These are phyloP conservation scores for Mellivora capensis DNA, from an alignment of 2,113 vertebrate species.

Conservation along the genomic window DNA sequence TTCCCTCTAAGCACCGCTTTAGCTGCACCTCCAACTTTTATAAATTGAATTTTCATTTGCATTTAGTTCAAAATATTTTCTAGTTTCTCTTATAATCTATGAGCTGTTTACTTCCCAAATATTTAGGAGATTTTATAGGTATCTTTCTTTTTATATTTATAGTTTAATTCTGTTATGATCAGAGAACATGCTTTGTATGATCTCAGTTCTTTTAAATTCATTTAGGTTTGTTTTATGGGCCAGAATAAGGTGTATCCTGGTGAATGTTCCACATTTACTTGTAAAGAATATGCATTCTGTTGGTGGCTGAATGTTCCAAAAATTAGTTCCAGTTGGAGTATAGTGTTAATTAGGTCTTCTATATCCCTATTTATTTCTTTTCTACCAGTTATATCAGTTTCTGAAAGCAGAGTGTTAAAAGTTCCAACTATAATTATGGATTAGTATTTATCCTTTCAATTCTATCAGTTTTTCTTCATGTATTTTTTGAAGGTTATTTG, in stretches of 20 bases:
- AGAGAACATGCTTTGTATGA: not conserved
- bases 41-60: conserved; percentile 7
- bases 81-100: not conserved
- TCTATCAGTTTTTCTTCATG: not conserved
- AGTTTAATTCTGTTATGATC: not conserved
- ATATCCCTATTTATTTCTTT: not conserved
- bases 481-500: not conserved
- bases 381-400: not conserved
- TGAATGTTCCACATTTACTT: not conserved
- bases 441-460: not conserved
- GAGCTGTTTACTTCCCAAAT: not conserved
- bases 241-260: not conserved
- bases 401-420: not conserved
- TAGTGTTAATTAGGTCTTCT: not conserved
- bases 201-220: not conserved
- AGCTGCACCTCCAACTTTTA: not conserved
- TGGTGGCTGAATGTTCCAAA: not conserved
- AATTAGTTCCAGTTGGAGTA: not conserved
- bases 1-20: not conserved
- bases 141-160: not conserved
- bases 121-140: not conserved
- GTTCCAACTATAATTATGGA: not conserved
- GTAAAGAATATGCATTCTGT: not conserved
- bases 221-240: not conserved
- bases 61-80: not conserved